phyloP scores from a whole-genome alignment of 2,797 vertebrate species.

The Melanotaenia maccullochi region DNA sequence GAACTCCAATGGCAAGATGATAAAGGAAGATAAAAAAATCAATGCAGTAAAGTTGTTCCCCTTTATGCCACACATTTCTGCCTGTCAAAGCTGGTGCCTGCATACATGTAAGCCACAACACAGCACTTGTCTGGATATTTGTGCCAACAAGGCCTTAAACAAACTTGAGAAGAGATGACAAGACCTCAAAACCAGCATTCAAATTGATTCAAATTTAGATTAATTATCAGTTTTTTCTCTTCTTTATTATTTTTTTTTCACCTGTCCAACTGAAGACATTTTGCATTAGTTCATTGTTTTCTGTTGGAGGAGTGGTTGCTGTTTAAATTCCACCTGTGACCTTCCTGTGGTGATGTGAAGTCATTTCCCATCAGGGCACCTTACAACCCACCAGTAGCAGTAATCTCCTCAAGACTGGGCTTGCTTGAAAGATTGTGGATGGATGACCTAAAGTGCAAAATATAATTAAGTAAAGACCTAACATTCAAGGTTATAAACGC shows the following conservation, averaged over 20 bases:
- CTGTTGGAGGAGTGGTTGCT: conserved; percentile 61
- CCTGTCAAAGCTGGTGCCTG: background rate
- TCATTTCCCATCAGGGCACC: conserved; percentile 67
- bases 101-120: background rate
- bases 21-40: conserved; percentile 9
- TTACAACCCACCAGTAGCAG: conserved; percentile 34
- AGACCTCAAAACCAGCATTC: background rate
- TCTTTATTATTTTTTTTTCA: conserved; percentile 31
- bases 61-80: background rate
- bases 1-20: conserved; percentile 8
- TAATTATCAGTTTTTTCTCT: conserved; percentile 15
- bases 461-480: conserved; percentile 31
- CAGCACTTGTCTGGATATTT: background rate
- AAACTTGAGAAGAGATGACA: background rate
- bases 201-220: background rate
- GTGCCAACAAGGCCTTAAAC: background rate
- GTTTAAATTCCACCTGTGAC: conserved; percentile 69
- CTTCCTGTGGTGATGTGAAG: conserved; percentile 74
- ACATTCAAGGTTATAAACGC: conserved; percentile 33
- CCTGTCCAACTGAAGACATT: conserved; percentile 30
- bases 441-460: conserved; percentile 40
- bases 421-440: conserved; percentile 36
- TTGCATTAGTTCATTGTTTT: conserved; percentile 59
- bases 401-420: conserved; percentile 22
- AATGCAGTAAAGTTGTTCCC: background rate